Base-by-base conservation (phyloP, 2,797 vertebrate species). In the Sebastes steindachneri region DNA sequence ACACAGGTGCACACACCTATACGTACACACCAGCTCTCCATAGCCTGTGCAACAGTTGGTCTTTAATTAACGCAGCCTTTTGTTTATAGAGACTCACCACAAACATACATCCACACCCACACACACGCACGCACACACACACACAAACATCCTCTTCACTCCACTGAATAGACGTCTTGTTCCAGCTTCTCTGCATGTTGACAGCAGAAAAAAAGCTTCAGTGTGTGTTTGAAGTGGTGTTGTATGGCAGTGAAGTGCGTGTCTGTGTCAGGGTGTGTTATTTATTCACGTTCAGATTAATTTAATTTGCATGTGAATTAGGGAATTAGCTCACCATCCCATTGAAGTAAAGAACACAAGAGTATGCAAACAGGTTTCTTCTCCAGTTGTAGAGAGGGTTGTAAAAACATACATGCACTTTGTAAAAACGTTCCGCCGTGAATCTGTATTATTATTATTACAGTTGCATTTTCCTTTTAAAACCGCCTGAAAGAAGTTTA, bases 161-260 rank as follows among this genome's bases (percentile, higher is more conserved):
- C 12, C n/a, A n/a, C 19, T 80, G 73, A 83, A 75, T 35, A 12
- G 35, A 69, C 0, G 14, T 28, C 21, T 81, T 87, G 69, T 84
- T 85, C 55, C 25, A 31, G 37, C 11, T 25, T 25, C 14, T 1
- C 41, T 45, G 41, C 41, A 7, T 37, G 58, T 41, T 65, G 26
- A 77, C 63, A 67, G 63, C 31, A 72, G 37, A 66, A 29, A 65
- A 48, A 48, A 68, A 60, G 23, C 53, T 21, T 65, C 31, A 12
- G 45, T 59, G 73, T 72, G 58, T 76, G 64, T 79, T 31, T 85
- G n/a, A 63, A 72, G 57, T 63, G 10, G 51, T 77, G 65, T 69
- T 80, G 21, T 11, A 17, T 53, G 31, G 5, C 31, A 48, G 57
- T 33, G 67, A 19, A 51, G 48, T 26, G 48, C 21, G n/a, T 45